Percentiles rank a stretch among this genome's conserved stretches.
Evolutionary conservation across 2,797 vertebrate species (phyloP).

Genomic region (Australoheros facetus): DNA sequence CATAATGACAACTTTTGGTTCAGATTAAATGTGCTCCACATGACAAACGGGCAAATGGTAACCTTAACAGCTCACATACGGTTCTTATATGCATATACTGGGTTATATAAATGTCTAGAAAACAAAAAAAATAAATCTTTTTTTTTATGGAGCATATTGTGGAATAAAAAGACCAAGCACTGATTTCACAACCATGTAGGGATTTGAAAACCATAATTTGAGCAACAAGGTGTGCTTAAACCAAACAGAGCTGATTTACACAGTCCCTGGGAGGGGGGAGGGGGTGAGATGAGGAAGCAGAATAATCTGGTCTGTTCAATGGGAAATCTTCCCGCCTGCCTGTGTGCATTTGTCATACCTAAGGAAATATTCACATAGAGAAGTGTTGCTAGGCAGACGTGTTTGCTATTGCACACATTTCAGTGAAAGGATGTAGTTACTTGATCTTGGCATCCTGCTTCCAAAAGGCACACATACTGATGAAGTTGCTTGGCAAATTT

Average conservation of each 20-base stretch:
- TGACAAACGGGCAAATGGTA: neutral
- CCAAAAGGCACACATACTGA: neutral
- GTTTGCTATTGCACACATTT: slow-evolving; percentile 5
- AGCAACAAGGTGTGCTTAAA: slow-evolving; percentile 39
- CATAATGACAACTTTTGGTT: slow-evolving; percentile 3
- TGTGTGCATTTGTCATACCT: slow-evolving; percentile 54
- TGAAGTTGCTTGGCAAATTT: neutral
- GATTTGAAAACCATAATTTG: slow-evolving; percentile 24
- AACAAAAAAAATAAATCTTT: neutral
- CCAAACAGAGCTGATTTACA: slow-evolving; percentile 29
- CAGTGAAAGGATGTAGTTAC: slow-evolving; percentile 2
- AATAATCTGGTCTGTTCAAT: slow-evolving; percentile 59
- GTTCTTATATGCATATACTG: neutral
- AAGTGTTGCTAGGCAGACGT: slow-evolving; percentile 38
- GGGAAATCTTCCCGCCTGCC: slow-evolving; percentile 48
- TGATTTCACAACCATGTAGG: neutral
- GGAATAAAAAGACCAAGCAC: neutral
- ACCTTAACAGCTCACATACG: neutral
- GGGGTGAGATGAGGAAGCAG: slow-evolving; percentile 21
- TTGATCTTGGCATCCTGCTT: neutral
- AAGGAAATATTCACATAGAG: slow-evolving; percentile 25
- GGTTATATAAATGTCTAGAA: neutral
- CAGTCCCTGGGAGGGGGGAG: slow-evolving; percentile 6
- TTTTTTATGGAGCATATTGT: neutral
- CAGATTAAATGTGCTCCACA: neutral